phyloP scores from a whole-genome alignment of 2,888 invertebrate species.

The Lordiphosa fenestrarum region DNA sequence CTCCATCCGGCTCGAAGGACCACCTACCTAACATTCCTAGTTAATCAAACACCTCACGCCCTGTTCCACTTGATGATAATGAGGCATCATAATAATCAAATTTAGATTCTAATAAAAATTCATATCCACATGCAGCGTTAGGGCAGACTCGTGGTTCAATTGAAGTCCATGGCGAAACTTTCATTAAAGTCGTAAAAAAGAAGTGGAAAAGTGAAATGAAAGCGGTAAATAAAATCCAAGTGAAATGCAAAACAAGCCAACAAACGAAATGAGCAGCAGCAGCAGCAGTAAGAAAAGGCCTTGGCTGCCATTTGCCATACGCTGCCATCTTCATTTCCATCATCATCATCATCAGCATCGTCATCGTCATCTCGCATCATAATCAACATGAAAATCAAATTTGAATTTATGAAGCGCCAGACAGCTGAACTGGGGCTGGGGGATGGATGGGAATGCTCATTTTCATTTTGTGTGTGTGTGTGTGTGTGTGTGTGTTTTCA shows the following conservation, averaged over 20 bases:
- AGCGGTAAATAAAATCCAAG: conserved; percentile 38
- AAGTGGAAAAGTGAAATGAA: conserved; percentile 18
- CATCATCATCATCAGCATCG: conserved; percentile 53
- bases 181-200: conserved; percentile 36
- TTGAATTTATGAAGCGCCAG: conserved; percentile 66
- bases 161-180: conserved; percentile 32
- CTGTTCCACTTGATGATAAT: too few species aligned
- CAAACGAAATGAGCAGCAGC: conserved; percentile 27
- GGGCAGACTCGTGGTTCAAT: conserved; percentile 22
- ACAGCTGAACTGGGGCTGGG: conserved; percentile 3
- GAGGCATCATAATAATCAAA: conserved; percentile 3
- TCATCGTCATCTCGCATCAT: conserved; percentile 45
- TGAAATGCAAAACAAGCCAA: conserved; percentile 35
- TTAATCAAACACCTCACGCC: too few species aligned
- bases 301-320: conserved; percentile 55
- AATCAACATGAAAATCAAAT: conserved; percentile 73
- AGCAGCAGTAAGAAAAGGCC: not conserved
- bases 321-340: conserved; percentile 67
- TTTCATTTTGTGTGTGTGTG: conserved; percentile 23
- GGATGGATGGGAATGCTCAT: conserved; percentile 40
- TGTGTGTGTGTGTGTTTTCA: not conserved
- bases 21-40: too few species aligned
- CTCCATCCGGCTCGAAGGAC: too few species aligned
- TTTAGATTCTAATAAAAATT: conserved; percentile 6
- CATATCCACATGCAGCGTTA: conserved; percentile 1